phyloP scores from a whole-genome alignment of 2,888 invertebrate species.

The Zygogramma bicolorata region DNA sequence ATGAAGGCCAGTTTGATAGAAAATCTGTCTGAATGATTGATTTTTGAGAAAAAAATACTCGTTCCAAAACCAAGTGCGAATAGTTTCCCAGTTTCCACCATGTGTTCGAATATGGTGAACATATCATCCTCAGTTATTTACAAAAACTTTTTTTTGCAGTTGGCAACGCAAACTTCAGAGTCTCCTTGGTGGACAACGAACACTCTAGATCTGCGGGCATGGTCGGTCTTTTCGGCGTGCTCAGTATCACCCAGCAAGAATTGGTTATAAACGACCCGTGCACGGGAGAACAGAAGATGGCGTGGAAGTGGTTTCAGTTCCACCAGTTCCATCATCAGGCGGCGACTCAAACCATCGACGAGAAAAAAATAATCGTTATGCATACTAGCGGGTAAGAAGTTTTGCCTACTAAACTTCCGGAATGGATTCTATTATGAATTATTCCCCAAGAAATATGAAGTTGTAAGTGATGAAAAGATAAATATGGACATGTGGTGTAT shows the following conservation, averaged over 20 bases:
- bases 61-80: too few relatives aligned
- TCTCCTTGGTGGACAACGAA: conserved; percentile 74
- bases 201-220: conserved; percentile 75
- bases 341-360: conserved; percentile 68
- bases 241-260: conserved; percentile 70
- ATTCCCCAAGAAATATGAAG: too few relatives aligned
- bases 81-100: too few relatives aligned
- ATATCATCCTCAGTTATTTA: neutral
- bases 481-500: too few relatives aligned
- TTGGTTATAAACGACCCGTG: conserved; percentile 71
- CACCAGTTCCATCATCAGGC: conserved; percentile 70
- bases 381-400: conserved; percentile 71
- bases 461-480: too few relatives aligned
- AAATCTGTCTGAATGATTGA: too few relatives aligned
- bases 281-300: conserved; percentile 67
- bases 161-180: conserved; percentile 70
- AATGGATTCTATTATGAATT: too few relatives aligned
- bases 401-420: too few relatives aligned
- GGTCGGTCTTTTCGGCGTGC: conserved; percentile 71
- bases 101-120: too few relatives aligned
- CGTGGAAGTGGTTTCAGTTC: conserved; percentile 74
- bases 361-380: conserved; percentile 72
- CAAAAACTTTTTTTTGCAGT: conserved; percentile 53
- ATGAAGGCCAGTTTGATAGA: too few relatives aligned
- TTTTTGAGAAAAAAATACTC: too few relatives aligned